phyloP scores from a whole-genome alignment of 2,113 vertebrate species.

The Platycercus adscitus region DNA sequence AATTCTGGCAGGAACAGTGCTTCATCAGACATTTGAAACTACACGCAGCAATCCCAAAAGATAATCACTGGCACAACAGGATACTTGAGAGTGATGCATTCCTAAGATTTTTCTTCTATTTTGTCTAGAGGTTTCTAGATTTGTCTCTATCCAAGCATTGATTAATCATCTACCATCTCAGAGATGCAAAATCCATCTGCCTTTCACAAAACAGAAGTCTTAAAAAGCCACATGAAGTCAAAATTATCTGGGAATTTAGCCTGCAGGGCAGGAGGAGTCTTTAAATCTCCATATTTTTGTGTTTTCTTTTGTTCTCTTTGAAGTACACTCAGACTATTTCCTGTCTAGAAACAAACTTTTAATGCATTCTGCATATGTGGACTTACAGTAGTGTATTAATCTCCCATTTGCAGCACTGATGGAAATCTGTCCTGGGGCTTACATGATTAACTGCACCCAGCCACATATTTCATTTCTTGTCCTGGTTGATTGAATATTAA shows the following conservation, averaged over 20 bases:
- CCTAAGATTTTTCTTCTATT: background rate
- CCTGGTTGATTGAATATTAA: constrained; percentile 43
- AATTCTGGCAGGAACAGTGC: constrained; percentile 1
- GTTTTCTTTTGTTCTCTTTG: background rate
- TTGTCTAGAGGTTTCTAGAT: background rate
- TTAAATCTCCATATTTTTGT: background rate
- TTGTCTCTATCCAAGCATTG: background rate
- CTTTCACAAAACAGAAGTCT: background rate
- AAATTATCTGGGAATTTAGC: constrained; percentile 7
- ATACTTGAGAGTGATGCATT: background rate
- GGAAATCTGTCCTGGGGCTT: constrained; percentile 34
- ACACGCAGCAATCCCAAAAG: background rate
- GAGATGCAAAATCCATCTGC: background rate
- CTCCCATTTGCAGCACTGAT: constrained; percentile 29
- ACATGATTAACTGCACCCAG: constrained; percentile 29
- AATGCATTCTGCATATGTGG: background rate
- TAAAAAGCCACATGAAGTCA: background rate
- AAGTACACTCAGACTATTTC: background rate
- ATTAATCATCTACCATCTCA: background rate
- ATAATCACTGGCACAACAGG: background rate
- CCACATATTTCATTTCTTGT: constrained; percentile 40
- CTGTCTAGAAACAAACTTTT: background rate
- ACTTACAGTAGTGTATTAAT: background rate
- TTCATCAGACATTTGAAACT: constrained; percentile 60
- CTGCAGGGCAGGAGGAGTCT: background rate